These are phyloP conservation scores for Sylvicola fuscatus DNA, from an alignment of 2,888 invertebrate genomes.

Conservation along the genomic window DNA sequence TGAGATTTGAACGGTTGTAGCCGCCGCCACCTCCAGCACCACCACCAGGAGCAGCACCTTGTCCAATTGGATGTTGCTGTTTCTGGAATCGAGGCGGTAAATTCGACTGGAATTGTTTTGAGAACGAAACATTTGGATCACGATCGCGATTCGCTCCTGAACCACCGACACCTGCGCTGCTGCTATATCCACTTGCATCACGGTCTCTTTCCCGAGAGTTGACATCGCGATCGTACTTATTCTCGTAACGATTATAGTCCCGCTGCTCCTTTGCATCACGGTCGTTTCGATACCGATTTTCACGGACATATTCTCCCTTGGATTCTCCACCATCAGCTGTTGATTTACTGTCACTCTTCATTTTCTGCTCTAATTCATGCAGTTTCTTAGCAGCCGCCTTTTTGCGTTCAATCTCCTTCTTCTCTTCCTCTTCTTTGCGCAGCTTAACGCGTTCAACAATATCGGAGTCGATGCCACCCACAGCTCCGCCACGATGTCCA, in stretches of 20 bases:
- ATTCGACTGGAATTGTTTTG: constrained; percentile 58
- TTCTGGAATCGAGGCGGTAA: constrained; percentile 72
- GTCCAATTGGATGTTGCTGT: constrained; percentile 35
- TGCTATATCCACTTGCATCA: constrained; percentile 9
- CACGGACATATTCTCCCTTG: constrained; percentile 3
- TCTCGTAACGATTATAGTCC: constrained; percentile 10
- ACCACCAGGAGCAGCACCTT: neutral
- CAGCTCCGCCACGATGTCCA: constrained; percentile 46
- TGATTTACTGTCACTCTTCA: constrained; percentile 30
- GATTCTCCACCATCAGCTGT: constrained; percentile 14
- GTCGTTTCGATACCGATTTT: constrained; percentile 4
- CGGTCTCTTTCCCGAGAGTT: constrained; percentile 9
- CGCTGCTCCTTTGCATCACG: constrained; percentile 7
- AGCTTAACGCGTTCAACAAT: constrained; percentile 68
- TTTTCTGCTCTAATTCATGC: constrained; percentile 44
- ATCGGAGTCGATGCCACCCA: constrained; percentile 45
- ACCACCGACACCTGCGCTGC: constrained; percentile 26
- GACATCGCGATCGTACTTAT: constrained; percentile 8
- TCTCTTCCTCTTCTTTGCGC: constrained; percentile 75
- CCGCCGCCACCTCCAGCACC: constrained; percentile 2
- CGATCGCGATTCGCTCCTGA: constrained; percentile 32
- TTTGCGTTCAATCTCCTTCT: constrained; percentile 44
- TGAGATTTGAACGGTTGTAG: constrained; percentile 9
- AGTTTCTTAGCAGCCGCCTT: constrained; percentile 38
- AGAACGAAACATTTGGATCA: constrained; percentile 24